Evolutionary conservation across 2,113 vertebrate species (phyloP), one percentile per base, ranked within the genome.

Genomic region (Taxidea taxus): DNA sequence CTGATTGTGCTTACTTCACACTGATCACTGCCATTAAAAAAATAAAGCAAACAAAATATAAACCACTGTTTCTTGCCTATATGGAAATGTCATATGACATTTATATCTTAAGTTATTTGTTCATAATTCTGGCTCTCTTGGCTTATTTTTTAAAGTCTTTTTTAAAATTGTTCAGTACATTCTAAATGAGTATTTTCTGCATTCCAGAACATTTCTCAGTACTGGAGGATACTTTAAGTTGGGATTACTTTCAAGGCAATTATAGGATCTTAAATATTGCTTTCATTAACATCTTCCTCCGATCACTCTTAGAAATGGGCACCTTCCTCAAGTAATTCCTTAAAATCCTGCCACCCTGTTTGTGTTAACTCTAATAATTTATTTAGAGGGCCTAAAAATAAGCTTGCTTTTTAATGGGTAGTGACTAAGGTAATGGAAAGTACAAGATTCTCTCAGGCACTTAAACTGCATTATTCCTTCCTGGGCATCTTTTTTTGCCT

Each of bases 381-480:
- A 95, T 82, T 93, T 77, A 93, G 16, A 60, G n/a, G 31, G 7
- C 1, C 27, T 92, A 92, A 92, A 97, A 87, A 78, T 81, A 91
- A 94, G 11, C 27, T 78, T 96, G 11, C 20, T 86, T 94, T 97
- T 94, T 83, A 96, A 94, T 90, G 37, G 15, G 39, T n/a, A 3
- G 7, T 39, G 8, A 93, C 68, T 92, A 87, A 34, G 37, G 87
- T 83, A 95, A 98, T 47, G 23, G 51, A 97, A 97, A 95, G 97
- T 77, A 27, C 62, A 97, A 86, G 68, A 66, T 80, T 64, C 0
- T 16, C 78, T 87, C 23, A 91, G 92, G 74, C 29, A 97, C 68
- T 97, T 92, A 97, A 98, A 97, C 86, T 21, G 47, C 87, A 95
- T 87, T 90, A 10, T 89, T 91, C 86, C 81, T 93, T 62, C n/a